Percentiles rank a stretch among this genome's conserved stretches.
phyloP scores from a whole-genome alignment of 2,113 vertebrate species.

The Onychostoma macrolepis region DNA sequence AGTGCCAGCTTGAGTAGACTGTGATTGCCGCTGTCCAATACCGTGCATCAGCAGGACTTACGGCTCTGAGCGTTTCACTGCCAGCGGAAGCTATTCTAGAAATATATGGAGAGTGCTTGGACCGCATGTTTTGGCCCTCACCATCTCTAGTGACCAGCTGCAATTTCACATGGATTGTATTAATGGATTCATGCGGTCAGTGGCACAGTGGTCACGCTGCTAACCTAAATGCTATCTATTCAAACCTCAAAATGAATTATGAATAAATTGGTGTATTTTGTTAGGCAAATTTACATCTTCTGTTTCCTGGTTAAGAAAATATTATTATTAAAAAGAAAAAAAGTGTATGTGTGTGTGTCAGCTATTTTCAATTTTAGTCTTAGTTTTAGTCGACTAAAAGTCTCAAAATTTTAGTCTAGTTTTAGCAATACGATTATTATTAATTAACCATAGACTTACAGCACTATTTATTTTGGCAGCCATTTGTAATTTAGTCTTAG shows the following conservation, averaged over 20 bases:
- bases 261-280: not conserved
- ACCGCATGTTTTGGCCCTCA: not conserved
- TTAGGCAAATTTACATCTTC: not conserved
- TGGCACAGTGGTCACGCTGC: accelerated
- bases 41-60: not conserved
- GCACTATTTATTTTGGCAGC: too few species aligned
- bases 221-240: not conserved
- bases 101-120: not conserved
- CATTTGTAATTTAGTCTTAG: too few species aligned
- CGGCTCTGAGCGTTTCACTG: not conserved
- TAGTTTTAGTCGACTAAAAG: too few species aligned
- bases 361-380: too few species aligned
- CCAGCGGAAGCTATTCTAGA: slow-evolving; percentile 1
- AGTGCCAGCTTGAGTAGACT: slow-evolving; percentile 38
- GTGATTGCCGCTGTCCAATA: slow-evolving; percentile 52
- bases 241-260: not conserved
- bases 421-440: too few species aligned
- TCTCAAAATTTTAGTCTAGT: too few species aligned
- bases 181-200: not conserved
- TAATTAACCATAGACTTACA: too few species aligned
- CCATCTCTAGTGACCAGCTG: not conserved
- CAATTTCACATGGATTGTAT: not conserved
- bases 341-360: too few species aligned
- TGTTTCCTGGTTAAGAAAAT: not conserved
- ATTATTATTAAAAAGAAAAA: not conserved